These are phyloP conservation scores for Hetaerina americana DNA, from an alignment of 1,140 invertebrate species.

Conservation along the genomic window DNA sequence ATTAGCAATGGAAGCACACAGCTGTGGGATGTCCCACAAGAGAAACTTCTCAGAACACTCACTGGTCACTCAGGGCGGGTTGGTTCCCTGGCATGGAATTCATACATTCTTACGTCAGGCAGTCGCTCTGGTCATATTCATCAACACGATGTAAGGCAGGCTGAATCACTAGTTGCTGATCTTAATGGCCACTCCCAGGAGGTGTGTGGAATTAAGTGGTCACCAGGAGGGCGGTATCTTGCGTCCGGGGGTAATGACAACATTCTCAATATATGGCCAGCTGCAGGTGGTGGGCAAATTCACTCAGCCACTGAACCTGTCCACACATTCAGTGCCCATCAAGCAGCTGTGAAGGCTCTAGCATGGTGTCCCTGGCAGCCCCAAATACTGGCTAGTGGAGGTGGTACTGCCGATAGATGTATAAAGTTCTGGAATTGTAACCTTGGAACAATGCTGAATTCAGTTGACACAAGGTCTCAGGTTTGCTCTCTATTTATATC, in stretches of 20 bases:
- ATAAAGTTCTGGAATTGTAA: no score
- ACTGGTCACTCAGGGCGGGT: conserved; percentile 71
- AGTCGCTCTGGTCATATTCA: conserved; percentile 77
- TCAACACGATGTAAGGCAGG: conserved; percentile 87
- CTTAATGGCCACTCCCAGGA: conserved; percentile 72
- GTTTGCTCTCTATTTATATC: no score
- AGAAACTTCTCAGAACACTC: conserved; percentile 51
- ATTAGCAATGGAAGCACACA: conserved; percentile 57
- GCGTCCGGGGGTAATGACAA: conserved; percentile 96
- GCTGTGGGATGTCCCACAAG: conserved; percentile 60
- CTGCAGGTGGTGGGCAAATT: conserved; percentile 38
- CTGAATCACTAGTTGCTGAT: conserved; percentile 67
- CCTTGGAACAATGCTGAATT: no score
- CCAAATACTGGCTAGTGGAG: no score
- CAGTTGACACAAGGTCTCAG: no score
- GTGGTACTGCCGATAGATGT: no score
- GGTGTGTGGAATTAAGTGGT: conserved; percentile 94
- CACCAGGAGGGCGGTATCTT: conserved; percentile 77
- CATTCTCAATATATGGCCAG: conserved; percentile 73
- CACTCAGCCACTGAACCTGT: conserved; percentile 47
- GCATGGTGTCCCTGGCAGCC: no score
- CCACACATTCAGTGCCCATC: conserved; percentile 59
- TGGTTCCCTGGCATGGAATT: conserved; percentile 84
- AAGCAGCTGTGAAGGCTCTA: no score
- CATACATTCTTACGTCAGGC: conserved; percentile 72